phyloP scores from a whole-genome alignment of 1,140 invertebrate species.

The Mercenaria mercenaria region DNA sequence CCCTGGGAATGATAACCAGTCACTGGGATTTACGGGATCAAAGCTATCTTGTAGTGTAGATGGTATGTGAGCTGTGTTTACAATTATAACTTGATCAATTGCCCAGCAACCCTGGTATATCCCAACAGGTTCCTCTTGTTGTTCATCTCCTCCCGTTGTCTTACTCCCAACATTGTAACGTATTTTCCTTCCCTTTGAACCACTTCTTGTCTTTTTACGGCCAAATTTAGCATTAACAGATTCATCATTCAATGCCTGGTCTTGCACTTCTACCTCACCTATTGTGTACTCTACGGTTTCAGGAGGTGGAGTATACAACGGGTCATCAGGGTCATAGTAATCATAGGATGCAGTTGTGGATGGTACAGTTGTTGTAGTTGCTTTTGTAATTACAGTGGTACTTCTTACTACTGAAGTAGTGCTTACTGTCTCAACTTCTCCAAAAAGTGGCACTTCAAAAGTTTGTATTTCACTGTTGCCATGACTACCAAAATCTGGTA shows the following conservation, averaged over 20 bases:
- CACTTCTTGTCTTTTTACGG: slow-evolving; percentile 7
- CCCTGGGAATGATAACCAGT: slow-evolving; percentile 86
- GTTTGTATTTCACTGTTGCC: neutral
- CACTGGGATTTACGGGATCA: slow-evolving; percentile 85
- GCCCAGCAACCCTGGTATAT: slow-evolving; percentile 84
- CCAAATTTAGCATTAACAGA: neutral
- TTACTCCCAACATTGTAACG: neutral
- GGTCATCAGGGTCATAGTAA: no score
- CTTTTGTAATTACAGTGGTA: no score
- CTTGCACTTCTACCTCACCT: neutral
- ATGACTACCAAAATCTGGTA: neutral
- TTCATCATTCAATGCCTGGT: neutral
- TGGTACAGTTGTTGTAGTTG: neutral
- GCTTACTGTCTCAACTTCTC: neutral
- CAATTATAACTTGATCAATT: slow-evolving; percentile 85
- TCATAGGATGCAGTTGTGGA: neutral
- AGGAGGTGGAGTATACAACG: no score
- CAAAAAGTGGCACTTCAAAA: neutral
- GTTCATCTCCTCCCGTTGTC: neutral
- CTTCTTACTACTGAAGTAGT: neutral
- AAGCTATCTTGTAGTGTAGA: slow-evolving; percentile 82
- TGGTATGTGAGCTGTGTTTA: slow-evolving; percentile 83
- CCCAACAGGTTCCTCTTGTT: slow-evolving; percentile 36
- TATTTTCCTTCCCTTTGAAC: neutral
- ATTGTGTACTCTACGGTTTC: neutral